Evolutionary conservation across 1,140 invertebrate species (phyloP).

Genomic region (Phymastichus coffea): DNA sequence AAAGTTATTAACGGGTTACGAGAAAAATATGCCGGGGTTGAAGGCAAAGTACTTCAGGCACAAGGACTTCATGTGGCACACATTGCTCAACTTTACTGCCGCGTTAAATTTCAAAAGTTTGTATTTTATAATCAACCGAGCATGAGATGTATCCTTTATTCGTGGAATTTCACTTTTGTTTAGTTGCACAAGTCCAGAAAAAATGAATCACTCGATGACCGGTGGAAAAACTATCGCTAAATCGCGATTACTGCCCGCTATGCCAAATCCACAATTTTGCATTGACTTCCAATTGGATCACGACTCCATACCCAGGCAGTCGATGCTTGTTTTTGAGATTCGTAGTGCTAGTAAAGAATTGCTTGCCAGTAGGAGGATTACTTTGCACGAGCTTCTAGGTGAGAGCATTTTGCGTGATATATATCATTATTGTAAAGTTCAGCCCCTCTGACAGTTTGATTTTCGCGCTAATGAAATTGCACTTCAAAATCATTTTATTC

Average conservation of each 20-base stretch:
- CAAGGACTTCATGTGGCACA: slow-evolving; percentile 51
- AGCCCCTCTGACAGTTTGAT: too few relatives aligned
- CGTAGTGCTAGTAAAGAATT: slow-evolving; percentile 52
- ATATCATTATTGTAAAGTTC: background rate
- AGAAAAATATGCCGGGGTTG: slow-evolving; percentile 49
- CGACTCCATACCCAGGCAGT: slow-evolving; percentile 44
- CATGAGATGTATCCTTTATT: too few relatives aligned
- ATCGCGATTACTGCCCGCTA: slow-evolving; percentile 48
- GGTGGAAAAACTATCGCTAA: slow-evolving; percentile 51
- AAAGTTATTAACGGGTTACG: slow-evolving; percentile 42
- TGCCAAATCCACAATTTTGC: slow-evolving; percentile 51
- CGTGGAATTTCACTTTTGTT: background rate
- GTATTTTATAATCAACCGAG: slow-evolving; percentile 3
- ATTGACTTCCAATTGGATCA: slow-evolving; percentile 49
- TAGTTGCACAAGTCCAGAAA: slow-evolving; percentile 43
- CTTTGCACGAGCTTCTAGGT: slow-evolving; percentile 53
- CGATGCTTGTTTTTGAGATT: slow-evolving; percentile 50
- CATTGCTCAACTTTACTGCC: slow-evolving; percentile 49
- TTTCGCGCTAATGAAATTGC: too few relatives aligned
- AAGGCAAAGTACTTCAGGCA: slow-evolving; percentile 53
- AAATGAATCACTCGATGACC: slow-evolving; percentile 37
- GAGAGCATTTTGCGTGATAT: slow-evolving; percentile 13
- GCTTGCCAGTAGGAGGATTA: slow-evolving; percentile 48
- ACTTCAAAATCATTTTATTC: too few relatives aligned
- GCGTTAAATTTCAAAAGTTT: slow-evolving; percentile 48